Evolutionary conservation across 1,140 invertebrate species (phyloP).

Genomic region (Drosophila sechellia): DNA sequence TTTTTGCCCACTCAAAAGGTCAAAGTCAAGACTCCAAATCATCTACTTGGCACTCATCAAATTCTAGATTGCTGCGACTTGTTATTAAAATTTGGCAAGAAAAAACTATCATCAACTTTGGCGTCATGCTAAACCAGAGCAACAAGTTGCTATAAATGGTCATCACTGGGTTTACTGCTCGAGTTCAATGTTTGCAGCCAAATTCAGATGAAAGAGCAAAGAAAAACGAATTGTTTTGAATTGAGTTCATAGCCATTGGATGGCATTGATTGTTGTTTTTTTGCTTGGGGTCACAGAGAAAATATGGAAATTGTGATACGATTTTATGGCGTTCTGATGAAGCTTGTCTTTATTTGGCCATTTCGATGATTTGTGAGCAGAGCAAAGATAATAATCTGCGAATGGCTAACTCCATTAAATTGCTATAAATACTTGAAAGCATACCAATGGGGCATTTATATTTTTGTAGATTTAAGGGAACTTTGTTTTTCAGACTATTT

Average conservation of each 20-base stretch:
- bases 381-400: constrained; percentile 1
- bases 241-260: constrained; percentile 40
- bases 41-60: constrained; percentile 20
- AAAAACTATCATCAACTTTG: constrained; percentile 36
- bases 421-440: neutral
- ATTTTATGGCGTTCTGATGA: neutral
- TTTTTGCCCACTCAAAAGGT: constrained; percentile 25
- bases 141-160: constrained; percentile 71
- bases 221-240: constrained; percentile 29
- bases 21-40: constrained; percentile 17
- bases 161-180: constrained; percentile 53
- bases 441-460: neutral
- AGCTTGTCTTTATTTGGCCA: neutral
- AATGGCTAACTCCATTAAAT: constrained; percentile 3
- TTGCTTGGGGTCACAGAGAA: constrained; percentile 29
- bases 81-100: constrained; percentile 24
- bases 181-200: constrained; percentile 63
- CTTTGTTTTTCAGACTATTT: neutral
- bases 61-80: constrained; percentile 26
- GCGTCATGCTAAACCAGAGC: constrained; percentile 28
- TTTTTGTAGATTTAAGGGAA: neutral
- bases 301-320: constrained; percentile 21
- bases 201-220: constrained; percentile 17
- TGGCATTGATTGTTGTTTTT: constrained; percentile 32
- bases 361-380: constrained; percentile 16